Evolutionary conservation across 2,113 vertebrate species (phyloP).

Genomic region (Xiphorhynchus elegans): DNA sequence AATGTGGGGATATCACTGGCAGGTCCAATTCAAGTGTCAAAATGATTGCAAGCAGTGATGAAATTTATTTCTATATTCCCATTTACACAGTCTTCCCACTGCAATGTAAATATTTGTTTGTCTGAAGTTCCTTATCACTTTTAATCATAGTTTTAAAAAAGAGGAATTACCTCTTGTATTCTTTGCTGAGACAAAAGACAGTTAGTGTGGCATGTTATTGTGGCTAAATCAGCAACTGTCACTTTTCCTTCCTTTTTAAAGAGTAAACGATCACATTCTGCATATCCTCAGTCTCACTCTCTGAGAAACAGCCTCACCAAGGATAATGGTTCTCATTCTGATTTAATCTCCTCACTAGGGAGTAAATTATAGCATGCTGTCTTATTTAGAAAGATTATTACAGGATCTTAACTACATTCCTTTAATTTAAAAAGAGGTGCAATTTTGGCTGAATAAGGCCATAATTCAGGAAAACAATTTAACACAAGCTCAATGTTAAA

Average conservation of each 20-base stretch:
- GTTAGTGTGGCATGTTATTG: not conserved
- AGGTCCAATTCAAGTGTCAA: not conserved
- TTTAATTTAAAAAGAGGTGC: constrained; percentile 25
- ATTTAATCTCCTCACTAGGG: not conserved
- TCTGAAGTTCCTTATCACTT: not conserved
- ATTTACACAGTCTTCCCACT: not conserved
- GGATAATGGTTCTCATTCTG: not conserved
- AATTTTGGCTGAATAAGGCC: not conserved
- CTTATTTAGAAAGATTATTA: constrained; percentile 17
- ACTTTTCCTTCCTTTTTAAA: constrained; percentile 17
- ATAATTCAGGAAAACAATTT: constrained; percentile 13
- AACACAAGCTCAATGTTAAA: constrained; percentile 4
- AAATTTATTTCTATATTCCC: not conserved
- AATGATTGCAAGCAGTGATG: not conserved
- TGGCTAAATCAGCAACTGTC: not conserved
- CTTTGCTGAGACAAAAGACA: not conserved
- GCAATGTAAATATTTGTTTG: constrained; percentile 32
- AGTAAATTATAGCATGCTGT: constrained; percentile 25
- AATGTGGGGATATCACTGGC: not conserved
- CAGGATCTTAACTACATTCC: not conserved
- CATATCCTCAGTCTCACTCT: not conserved
- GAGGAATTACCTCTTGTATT: not conserved
- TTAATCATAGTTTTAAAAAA: not conserved
- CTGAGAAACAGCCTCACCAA: not conserved
- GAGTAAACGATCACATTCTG: not conserved